Evolutionary conservation across 2,888 invertebrate genomes (phyloP).

Genomic region (Diplolepis rosae): DNA sequence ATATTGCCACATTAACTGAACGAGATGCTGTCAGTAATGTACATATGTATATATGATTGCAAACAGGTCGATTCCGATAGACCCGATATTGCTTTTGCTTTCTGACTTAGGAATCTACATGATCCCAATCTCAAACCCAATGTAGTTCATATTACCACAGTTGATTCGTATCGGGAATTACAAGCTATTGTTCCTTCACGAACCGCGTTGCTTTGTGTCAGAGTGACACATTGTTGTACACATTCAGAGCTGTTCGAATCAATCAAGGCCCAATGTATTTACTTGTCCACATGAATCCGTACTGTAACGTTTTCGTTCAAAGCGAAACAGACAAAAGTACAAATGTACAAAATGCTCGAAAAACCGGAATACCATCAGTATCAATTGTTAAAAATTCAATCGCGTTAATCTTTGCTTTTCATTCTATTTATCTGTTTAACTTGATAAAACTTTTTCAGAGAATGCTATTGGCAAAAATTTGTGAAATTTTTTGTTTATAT

Average conservation of each 20-base stretch:
- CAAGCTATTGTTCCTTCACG: constrained; percentile 27
- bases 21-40: not conserved
- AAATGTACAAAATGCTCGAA: not conserved
- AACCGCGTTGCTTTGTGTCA: constrained; percentile 1
- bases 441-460: no score
- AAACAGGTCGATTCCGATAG: constrained; percentile 43
- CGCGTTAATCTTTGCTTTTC: no score
- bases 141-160: constrained; percentile 28
- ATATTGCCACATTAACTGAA: constrained; percentile 20
- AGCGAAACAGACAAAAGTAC: not conserved
- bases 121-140: not conserved
- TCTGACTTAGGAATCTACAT: constrained; percentile 9
- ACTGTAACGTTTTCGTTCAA: not conserved
- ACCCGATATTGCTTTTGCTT: constrained; percentile 39
- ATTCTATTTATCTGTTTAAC: no score
- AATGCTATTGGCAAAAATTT: no score
- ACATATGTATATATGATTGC: constrained; percentile 23
- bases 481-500: no score
- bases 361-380: not conserved
- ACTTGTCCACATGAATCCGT: constrained; percentile 17
- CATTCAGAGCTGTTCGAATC: constrained; percentile 15
- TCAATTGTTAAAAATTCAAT: no score
- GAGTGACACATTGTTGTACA: constrained; percentile 30
- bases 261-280: constrained; percentile 21
- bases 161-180: constrained; percentile 24